Conservation (phyloP, 92 coral and sea anemone genomes). For the Meandrina meandrites region DNA sequence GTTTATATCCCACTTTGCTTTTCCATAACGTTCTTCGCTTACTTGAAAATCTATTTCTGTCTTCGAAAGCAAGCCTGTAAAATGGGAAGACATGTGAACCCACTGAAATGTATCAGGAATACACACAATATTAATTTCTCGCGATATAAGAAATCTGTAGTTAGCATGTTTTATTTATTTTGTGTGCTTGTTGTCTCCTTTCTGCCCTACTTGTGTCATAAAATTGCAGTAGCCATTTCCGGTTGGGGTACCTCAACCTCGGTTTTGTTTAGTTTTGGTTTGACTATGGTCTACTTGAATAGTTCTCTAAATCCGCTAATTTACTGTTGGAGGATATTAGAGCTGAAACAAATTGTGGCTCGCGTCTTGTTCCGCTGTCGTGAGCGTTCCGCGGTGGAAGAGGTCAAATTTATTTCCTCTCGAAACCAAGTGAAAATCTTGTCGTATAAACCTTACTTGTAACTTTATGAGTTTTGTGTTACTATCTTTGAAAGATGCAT, state of each 20-base stretch:
- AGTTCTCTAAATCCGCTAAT: conserved; percentile 56
- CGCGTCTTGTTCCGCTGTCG: conserved; percentile 5
- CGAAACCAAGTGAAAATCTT: conserved; percentile 18
- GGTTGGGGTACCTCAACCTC: conserved; percentile 36
- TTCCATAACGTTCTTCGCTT: conserved; percentile 28
- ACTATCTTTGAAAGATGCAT: not conserved
- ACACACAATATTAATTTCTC: conserved; percentile 12
- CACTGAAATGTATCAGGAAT: conserved; percentile 26
- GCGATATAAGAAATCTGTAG: conserved; percentile 56
- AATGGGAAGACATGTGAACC: conserved; percentile 32
- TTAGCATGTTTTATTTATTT: conserved; percentile 55
- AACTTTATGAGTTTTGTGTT: not conserved
- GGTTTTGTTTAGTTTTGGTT: conserved; percentile 44
- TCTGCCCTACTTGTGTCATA: conserved; percentile 52
- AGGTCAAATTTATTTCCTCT: conserved; percentile 6
- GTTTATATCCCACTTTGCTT: conserved; percentile 43
- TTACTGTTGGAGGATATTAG: conserved; percentile 51
- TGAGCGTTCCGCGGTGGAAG: not conserved
- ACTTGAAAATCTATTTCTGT: conserved; percentile 35
- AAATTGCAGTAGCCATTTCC: conserved; percentile 20
- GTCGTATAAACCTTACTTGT: not conserved
- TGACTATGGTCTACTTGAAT: conserved; percentile 59
- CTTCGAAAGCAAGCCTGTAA: conserved; percentile 41
- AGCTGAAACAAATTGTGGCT: conserved; percentile 22
- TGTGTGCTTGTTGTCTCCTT: conserved; percentile 46